phyloP scores from a whole-genome alignment of 2,888 invertebrate genomes.

The Luperina nickerlii region DNA sequence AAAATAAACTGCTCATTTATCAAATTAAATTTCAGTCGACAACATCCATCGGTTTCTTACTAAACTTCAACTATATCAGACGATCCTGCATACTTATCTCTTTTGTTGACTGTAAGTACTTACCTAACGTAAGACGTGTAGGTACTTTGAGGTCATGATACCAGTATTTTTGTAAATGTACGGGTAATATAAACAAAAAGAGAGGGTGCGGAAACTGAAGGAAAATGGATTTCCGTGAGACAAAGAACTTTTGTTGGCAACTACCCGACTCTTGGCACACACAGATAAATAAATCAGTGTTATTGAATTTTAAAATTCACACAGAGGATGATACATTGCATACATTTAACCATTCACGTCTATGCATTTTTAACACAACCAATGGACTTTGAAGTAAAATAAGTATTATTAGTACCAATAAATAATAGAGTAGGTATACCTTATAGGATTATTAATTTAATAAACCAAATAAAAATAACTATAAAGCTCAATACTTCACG shows the following conservation, averaged over 20 bases:
- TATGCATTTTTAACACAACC: background rate
- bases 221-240: conserved; percentile 67
- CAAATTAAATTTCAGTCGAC: too few relatives aligned
- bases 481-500: conserved; percentile 48
- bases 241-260: conserved; percentile 68
- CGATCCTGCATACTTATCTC: too few relatives aligned
- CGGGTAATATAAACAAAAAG: conserved; percentile 56
- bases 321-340: conserved; percentile 16
- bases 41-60: too few relatives aligned
- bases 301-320: conserved; percentile 67
- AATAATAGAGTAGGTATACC: background rate
- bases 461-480: conserved; percentile 53
- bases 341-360: background rate
- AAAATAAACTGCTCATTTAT: too few relatives aligned
- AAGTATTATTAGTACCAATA: conserved; percentile 7
- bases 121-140: conserved; percentile 7
- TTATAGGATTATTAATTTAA: conserved; percentile 39
- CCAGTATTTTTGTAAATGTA: conserved; percentile 48
- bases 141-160: conserved; percentile 5
- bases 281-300: conserved; percentile 61
- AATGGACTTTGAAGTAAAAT: background rate
- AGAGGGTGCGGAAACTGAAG: conserved; percentile 54
- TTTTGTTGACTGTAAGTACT: background rate
- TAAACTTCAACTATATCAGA: too few relatives aligned
- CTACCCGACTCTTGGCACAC: conserved; percentile 56